Conservation (phyloP, 2,888 invertebrate species). For the Corythucha ciliata region DNA sequence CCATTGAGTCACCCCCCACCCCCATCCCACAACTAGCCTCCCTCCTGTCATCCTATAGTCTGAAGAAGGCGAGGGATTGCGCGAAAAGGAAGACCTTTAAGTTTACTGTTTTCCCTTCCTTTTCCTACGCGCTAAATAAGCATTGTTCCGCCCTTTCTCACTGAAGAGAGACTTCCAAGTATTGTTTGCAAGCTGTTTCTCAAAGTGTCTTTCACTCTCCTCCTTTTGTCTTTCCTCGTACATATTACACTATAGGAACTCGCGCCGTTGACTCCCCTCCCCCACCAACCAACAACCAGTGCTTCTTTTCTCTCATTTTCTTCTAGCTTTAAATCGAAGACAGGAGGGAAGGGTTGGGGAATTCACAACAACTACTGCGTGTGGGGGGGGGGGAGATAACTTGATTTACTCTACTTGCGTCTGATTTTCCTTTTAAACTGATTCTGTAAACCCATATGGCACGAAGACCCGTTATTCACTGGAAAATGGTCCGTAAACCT, state of each 20-base stretch:
- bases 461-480: too few relatives aligned
- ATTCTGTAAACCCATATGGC: too few relatives aligned
- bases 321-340: too few relatives aligned
- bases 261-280: slow-evolving; percentile 3
- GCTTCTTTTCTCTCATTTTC: slow-evolving; percentile 7
- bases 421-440: too few relatives aligned
- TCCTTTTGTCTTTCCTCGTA: slow-evolving; percentile 21
- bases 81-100: too few relatives aligned
- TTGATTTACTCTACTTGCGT: too few relatives aligned
- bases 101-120: too few relatives aligned
- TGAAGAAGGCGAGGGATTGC: too few relatives aligned
- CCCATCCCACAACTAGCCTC: neutral
- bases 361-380: too few relatives aligned
- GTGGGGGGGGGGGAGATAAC: too few relatives aligned
- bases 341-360: too few relatives aligned
- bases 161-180: slow-evolving; percentile 1
- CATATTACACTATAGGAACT: slow-evolving; percentile 14
- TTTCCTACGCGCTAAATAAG: slow-evolving; percentile 19
- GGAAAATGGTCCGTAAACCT: too few relatives aligned
- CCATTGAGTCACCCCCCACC: slow-evolving; percentile 25
- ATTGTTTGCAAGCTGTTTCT: slow-evolving; percentile 27
- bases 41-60: neutral
- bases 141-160: slow-evolving; percentile 19
- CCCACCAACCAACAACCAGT: neutral
- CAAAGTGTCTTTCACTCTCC: slow-evolving; percentile 20